Conservation (phyloP, 2,888 invertebrate genomes). For the Julus scandinavius region DNA sequence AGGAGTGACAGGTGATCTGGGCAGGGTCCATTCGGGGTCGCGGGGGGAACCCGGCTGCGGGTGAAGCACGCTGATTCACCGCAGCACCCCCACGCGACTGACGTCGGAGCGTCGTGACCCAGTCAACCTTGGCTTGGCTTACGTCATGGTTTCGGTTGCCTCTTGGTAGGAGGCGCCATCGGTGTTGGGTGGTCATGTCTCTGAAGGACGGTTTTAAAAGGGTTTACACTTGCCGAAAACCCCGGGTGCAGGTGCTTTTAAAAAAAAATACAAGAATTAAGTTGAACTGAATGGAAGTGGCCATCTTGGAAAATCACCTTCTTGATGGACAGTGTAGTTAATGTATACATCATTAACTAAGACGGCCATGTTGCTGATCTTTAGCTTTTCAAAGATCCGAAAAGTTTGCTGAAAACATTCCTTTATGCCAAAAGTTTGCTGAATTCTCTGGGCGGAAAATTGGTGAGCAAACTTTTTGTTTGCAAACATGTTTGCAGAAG, state of each 20-base stretch:
- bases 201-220: background rate
- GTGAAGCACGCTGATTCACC: slow-evolving; percentile 26
- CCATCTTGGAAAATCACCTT: too few relatives aligned
- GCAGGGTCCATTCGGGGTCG: background rate
- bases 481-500: too few relatives aligned
- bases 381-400: too few relatives aligned
- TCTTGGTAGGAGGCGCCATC: background rate
- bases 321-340: too few relatives aligned
- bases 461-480: too few relatives aligned
- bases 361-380: too few relatives aligned
- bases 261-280: too few relatives aligned
- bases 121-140: background rate
- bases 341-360: too few relatives aligned
- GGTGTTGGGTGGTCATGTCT: background rate
- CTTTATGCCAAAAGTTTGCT: too few relatives aligned
- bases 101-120: background rate
- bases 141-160: background rate
- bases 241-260: background rate
- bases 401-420: too few relatives aligned
- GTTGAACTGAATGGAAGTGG: too few relatives aligned
- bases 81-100: background rate
- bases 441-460: too few relatives aligned
- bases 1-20: slow-evolving; percentile 5
- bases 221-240: background rate
- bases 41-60: background rate